phyloP scores from a whole-genome alignment of 2,888 invertebrate species.

The Philhelius pedissequus region DNA sequence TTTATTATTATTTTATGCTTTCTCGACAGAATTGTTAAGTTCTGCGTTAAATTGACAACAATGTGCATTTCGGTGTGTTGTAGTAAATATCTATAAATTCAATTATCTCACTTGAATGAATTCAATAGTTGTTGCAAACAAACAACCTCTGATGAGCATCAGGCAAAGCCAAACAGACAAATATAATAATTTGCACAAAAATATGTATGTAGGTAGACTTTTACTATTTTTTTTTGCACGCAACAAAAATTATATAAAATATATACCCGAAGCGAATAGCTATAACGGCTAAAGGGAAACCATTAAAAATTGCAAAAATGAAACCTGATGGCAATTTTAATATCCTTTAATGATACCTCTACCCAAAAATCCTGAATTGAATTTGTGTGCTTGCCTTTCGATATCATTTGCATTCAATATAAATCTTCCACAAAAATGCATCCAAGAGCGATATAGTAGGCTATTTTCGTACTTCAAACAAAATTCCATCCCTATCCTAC shows the following conservation, averaged over 20 bases:
- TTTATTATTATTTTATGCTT: neutral
- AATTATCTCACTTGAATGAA: slow-evolving; percentile 33
- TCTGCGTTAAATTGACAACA: slow-evolving; percentile 8
- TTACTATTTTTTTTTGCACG: neutral
- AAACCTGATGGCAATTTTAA: slow-evolving; percentile 66
- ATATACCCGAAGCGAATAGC: neutral
- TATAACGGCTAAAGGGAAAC: neutral
- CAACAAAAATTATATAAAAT: neutral
- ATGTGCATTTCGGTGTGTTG: neutral
- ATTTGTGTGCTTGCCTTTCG: slow-evolving; percentile 19
- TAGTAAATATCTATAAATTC: neutral
- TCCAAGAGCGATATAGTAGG: neutral
- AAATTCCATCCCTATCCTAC: neutral
- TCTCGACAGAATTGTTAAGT: slow-evolving; percentile 4
- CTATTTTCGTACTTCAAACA: neutral
- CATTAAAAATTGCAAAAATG: slow-evolving; percentile 51
- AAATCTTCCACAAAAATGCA: slow-evolving; percentile 31
- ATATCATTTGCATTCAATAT: slow-evolving; percentile 19
- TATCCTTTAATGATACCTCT: slow-evolving; percentile 64
- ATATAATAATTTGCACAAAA: slow-evolving; percentile 41
- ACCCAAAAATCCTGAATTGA: slow-evolving; percentile 42
- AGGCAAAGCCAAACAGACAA: slow-evolving; percentile 23
- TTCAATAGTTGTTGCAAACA: slow-evolving; percentile 18
- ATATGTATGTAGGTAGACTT: too few relatives aligned
- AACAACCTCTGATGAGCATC: slow-evolving; percentile 33